Evolutionary conservation across 2,113 vertebrate genomes (phyloP).

Genomic region (Dasyurus viverrinus): DNA sequence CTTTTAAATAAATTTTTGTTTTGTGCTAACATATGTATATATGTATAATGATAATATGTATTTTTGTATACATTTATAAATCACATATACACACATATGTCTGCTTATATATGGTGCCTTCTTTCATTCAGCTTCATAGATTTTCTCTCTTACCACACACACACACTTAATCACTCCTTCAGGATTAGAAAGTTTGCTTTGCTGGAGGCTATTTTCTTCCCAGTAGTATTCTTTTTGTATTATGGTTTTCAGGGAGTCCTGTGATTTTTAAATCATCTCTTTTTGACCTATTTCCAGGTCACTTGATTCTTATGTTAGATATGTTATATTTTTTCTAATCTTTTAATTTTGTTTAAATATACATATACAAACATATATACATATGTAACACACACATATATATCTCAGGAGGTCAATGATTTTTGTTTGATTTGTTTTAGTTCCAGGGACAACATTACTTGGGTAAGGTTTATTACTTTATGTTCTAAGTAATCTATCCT

Average conservation of each 20-base stretch:
- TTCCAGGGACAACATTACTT: not conserved
- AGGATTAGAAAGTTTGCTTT: not conserved
- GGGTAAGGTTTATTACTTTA: not conserved
- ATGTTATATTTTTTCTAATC: not conserved
- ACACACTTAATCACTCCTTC: not conserved
- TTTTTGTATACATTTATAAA: not conserved
- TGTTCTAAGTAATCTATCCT: not conserved
- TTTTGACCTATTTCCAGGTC: not conserved
- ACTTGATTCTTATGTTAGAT: not conserved
- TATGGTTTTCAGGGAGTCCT: not conserved
- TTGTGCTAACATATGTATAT: slow-evolving; percentile 68
- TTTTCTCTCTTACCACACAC: not conserved
- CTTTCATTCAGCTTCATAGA: not conserved
- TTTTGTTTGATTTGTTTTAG: not conserved
- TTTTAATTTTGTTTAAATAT: not conserved
- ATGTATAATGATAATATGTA: not conserved
- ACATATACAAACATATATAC: not conserved
- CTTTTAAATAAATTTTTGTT: slow-evolving; percentile 81
- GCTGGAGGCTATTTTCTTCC: not conserved
- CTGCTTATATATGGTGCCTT: not conserved
- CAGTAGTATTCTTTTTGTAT: not conserved
- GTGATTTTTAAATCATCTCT: not conserved
- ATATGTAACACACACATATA: not conserved
- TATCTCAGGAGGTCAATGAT: not conserved
- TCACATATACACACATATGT: not conserved